Conservation (phyloP, 2,888 invertebrate species). For the Tipula confusa region DNA sequence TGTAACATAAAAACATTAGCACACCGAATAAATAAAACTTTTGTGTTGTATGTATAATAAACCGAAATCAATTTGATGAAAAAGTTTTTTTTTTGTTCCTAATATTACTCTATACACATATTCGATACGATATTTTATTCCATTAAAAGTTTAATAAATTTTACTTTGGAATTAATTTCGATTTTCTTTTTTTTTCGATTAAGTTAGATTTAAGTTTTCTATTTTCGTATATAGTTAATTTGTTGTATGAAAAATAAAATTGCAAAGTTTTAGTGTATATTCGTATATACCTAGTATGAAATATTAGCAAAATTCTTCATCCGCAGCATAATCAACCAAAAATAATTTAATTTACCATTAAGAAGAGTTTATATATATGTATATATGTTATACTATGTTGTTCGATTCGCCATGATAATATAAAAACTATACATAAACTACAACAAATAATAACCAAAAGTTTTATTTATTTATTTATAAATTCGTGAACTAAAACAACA, state of each 20-base stretch:
- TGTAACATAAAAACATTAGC: neutral
- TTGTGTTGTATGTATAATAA: neutral
- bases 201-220: slow-evolving; percentile 4
- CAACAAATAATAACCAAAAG: neutral
- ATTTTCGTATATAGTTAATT: neutral
- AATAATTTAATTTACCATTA: neutral
- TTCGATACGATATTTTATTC: neutral
- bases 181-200: neutral
- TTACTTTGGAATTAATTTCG: slow-evolving; percentile 12
- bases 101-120: no score
- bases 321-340: slow-evolving; percentile 25
- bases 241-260: neutral
- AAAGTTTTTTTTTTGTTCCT: neutral
- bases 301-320: neutral
- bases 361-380: no score
- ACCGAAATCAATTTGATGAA: slow-evolving; percentile 16
- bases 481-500: neutral
- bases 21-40: neutral
- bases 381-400: neutral
- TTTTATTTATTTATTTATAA: neutral
- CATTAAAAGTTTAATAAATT: slow-evolving; percentile 16
- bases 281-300: neutral
- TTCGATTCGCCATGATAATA: neutral
- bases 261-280: neutral
- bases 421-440: neutral